phyloP scores from a whole-genome alignment of 2,113 vertebrate genomes.

The Phainopepla nitens region DNA sequence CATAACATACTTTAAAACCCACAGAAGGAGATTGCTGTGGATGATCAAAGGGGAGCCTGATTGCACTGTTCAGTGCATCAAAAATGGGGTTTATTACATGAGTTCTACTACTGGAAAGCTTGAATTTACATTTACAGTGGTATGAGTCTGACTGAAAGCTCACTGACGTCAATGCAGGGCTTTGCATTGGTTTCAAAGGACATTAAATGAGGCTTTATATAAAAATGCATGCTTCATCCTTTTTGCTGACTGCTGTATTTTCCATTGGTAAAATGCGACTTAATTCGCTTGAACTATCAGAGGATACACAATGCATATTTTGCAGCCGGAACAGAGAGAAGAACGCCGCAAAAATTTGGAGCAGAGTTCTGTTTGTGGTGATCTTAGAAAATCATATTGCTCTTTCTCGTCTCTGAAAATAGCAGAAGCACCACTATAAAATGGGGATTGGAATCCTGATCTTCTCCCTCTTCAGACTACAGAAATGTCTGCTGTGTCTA shows the following conservation, averaged over 20 bases:
- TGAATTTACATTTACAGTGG: constrained; percentile 34
- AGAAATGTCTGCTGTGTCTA: not conserved
- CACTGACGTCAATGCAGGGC: constrained; percentile 19
- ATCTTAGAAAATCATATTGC: not conserved
- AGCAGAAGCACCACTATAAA: not conserved
- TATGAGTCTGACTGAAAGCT: constrained; percentile 12
- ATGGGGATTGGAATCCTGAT: not conserved
- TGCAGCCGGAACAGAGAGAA: not conserved
- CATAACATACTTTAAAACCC: not conserved
- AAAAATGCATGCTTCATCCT: not conserved
- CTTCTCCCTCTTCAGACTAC: not conserved
- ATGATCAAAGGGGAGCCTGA: constrained; percentile 33
- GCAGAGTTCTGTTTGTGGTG: not conserved
- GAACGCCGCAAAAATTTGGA: not conserved
- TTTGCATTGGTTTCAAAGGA: constrained; percentile 36
- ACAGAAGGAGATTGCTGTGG: not conserved
- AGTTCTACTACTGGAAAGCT: constrained; percentile 17
- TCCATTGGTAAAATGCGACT: not conserved
- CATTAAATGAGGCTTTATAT: constrained; percentile 10
- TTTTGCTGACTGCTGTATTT: not conserved
- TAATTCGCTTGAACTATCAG: not conserved
- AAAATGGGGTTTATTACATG: constrained; percentile 26
- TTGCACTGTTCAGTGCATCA: not conserved
- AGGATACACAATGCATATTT: not conserved
- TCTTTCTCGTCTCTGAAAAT: not conserved